Evolutionary conservation across 2,113 vertebrate genomes (phyloP).

Genomic region (Hemicordylus capensis): DNA sequence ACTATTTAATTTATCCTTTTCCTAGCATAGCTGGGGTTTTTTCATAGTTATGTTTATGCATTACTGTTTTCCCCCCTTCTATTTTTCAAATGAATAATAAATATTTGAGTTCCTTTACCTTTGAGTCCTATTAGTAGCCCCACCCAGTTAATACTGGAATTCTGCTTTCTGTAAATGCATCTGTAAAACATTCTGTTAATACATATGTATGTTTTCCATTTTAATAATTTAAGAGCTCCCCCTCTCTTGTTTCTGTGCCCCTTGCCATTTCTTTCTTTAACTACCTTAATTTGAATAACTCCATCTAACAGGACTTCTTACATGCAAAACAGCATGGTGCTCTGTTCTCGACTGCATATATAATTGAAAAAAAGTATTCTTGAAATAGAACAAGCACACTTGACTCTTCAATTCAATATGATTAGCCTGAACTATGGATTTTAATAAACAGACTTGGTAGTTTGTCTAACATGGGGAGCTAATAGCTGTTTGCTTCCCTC

Average conservation of each 20-base stretch:
- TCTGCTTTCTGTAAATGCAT: not conserved
- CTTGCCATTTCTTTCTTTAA: slow-evolving; percentile 38
- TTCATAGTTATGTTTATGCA: slow-evolving; percentile 26
- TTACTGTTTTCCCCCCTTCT: not conserved
- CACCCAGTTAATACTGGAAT: not conserved
- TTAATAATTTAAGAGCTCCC: slow-evolving; percentile 22
- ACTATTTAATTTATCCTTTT: slow-evolving; percentile 3
- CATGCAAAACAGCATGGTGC: slow-evolving; percentile 20
- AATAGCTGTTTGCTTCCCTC: not conserved
- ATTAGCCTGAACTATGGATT: not conserved
- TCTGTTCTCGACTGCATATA: not conserved
- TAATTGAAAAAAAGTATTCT: not conserved
- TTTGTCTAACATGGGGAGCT: not conserved
- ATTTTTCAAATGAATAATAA: slow-evolving; percentile 29
- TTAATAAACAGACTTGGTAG: not conserved
- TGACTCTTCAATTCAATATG: not conserved
- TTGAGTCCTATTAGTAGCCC: slow-evolving; percentile 10
- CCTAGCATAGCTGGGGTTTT: not conserved
- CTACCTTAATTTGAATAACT: slow-evolving; percentile 32
- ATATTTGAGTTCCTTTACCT: slow-evolving; percentile 9
- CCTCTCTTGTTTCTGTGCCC: slow-evolving; percentile 8
- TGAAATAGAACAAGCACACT: not conserved
- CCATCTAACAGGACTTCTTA: slow-evolving; percentile 14
- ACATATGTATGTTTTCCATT: not conserved
- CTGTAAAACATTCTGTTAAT: slow-evolving; percentile 27